Evolutionary conservation across 2,113 vertebrate species (phyloP), one percentile per base, ranked within the genome.

Genomic region (Indicator maculatus): DNA sequence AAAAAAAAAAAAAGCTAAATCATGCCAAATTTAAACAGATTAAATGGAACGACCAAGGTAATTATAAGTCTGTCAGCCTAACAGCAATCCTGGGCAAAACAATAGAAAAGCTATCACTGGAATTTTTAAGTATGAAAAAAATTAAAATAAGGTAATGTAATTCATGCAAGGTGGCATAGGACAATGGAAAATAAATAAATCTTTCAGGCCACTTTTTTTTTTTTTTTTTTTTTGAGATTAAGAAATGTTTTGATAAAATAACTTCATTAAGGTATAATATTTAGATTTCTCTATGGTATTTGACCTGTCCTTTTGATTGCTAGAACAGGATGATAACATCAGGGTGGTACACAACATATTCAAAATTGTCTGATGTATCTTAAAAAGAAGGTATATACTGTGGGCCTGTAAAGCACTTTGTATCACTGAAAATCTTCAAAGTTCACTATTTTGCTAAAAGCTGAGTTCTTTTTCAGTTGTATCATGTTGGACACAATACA

Each of bases 21-120:
- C 2, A 6, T 96, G 87, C 89, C 91, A 95, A 93, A 81, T 73
- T 60, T 77, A 33, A 88, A 70, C 13, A 66, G 38, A 56, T 45
- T 71, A 91, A 95, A 85, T 76, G 67, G 74, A 95, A 89, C 4
- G 82, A 73, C 38, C 63, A 41, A 89, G n/a, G 64, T 87, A 95
- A 87, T 96, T 85, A 92, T 78, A 83, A 77, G 45, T 72, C 78
- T 93, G 77, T 91, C 94, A 92, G 50, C 33, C 56, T 93, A 78
- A 89, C 41, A 89, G 63, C 1, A 0, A 72, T 79, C 50, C 44
- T 41, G 45, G 23, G 26, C 58, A 93, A 92, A 96, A 91, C 66
- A 92, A 89, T 21, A 85, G 74, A 92, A 94, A 87, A 76, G 56
- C 33, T 38, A 92, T 55, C 52, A 60, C 38, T 79, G 30, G 71